A percentile compares a stretch with the other conserved stretches of the same genome.
Evolutionary conservation across 2,113 vertebrate species (phyloP).

Genomic region (rabbit (Oryctolagus cuniculus)): DNA sequence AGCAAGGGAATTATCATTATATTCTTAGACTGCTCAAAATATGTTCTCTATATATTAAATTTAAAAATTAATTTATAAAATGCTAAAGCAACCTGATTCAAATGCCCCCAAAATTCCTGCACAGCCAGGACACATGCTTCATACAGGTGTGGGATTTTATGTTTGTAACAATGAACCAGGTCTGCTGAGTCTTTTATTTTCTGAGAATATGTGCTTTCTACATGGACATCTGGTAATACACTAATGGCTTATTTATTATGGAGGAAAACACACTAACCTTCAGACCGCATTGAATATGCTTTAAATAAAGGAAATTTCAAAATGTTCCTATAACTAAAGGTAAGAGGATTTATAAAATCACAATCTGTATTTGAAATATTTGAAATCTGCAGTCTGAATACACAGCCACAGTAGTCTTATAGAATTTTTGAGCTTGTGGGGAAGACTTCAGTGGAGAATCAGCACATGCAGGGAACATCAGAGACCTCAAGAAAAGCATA

Average conservation of each 20-base stretch:
- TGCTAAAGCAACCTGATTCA: background rate
- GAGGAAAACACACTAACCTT: background rate
- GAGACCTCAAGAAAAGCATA: slow-evolving; percentile 24
- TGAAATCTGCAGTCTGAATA: background rate
- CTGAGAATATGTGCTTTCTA: background rate
- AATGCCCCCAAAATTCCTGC: background rate
- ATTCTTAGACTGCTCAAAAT: no score
- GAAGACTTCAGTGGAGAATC: background rate
- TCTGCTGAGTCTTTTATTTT: slow-evolving; percentile 8
- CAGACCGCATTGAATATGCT: slow-evolving; percentile 9
- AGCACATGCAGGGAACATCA: background rate
- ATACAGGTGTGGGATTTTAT: slow-evolving; percentile 6
- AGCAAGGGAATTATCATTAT: no score
- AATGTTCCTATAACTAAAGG: background rate
- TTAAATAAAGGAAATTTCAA: slow-evolving; percentile 38
- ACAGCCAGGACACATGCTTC: background rate
- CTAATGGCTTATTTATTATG: background rate
- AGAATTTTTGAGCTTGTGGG: background rate
- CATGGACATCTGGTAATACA: background rate
- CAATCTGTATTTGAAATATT: background rate
- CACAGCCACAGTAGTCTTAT: background rate
- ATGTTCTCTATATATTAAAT: no score
- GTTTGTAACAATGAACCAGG: background rate
- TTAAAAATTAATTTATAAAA: no score
- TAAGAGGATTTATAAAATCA: slow-evolving; percentile 1